Conservation (phyloP, 2,888 invertebrate species). For the Pollenia amentaria region DNA sequence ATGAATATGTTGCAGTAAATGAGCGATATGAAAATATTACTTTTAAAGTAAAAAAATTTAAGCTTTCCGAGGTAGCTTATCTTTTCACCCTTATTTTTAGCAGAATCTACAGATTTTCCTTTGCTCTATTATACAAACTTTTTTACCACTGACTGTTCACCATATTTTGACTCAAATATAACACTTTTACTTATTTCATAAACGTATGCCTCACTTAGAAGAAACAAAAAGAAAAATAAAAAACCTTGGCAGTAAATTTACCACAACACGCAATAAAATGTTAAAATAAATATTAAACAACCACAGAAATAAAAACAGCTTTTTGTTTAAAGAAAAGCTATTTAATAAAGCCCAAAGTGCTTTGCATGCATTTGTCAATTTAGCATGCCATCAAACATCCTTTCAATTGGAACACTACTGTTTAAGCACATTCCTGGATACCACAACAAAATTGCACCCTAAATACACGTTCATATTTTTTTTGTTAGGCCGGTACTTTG, state of each 20-base stretch:
- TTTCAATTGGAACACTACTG: conserved; percentile 77
- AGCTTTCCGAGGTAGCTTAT: too few relatives aligned
- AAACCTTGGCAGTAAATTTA: conserved; percentile 66
- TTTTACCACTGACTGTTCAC: too few relatives aligned
- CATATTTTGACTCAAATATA: neutral
- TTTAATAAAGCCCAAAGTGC: conserved; percentile 74
- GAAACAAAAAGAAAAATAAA: conserved; percentile 37
- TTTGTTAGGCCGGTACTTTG: conserved; percentile 3
- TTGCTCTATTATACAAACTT: too few relatives aligned
- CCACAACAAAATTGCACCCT: conserved; percentile 47
- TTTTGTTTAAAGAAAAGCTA: conserved; percentile 49
- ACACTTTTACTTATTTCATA: conserved; percentile 47
- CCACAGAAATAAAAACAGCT: conserved; percentile 43
- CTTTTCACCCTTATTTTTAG: too few relatives aligned
- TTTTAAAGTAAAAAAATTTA: too few relatives aligned
- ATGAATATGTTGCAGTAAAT: too few relatives aligned
- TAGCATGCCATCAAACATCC: conserved; percentile 83
- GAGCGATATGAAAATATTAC: too few relatives aligned
- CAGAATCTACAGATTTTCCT: too few relatives aligned
- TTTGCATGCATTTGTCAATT: conserved; percentile 83
- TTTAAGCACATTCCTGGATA: conserved; percentile 76
- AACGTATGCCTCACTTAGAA: conserved; percentile 33
- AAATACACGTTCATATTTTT: neutral
- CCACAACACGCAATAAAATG: conserved; percentile 72
- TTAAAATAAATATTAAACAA: conserved; percentile 58